phyloP scores from a whole-genome alignment of 2,797 vertebrate genomes.

The Steatocranus sp. region DNA sequence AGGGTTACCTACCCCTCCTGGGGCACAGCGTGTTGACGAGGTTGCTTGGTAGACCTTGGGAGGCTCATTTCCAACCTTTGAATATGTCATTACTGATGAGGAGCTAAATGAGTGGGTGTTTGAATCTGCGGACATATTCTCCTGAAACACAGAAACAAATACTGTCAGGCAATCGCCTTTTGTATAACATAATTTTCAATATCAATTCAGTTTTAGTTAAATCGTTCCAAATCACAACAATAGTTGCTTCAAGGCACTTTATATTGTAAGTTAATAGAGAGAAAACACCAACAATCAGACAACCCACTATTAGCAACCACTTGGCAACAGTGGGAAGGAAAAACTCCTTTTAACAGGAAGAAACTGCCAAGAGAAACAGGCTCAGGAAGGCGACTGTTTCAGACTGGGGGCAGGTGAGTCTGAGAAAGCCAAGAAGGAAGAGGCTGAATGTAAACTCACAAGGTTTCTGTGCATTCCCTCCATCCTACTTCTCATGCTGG shows the following conservation, averaged over 20 bases:
- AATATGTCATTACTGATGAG: constrained; percentile 91
- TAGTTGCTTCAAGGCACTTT: neutral
- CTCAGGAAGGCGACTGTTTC: neutral
- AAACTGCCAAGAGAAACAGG: neutral
- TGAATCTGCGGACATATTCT: constrained; percentile 72
- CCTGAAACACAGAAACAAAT: constrained; percentile 62
- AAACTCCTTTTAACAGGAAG: neutral
- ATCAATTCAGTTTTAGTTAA: neutral
- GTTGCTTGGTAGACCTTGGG: constrained; percentile 90
- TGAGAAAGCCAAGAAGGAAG: neutral
- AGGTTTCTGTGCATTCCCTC: constrained; percentile 80
- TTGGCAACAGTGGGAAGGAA: neutral
- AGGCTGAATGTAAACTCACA: constrained; percentile 71
- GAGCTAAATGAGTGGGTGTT: constrained; percentile 85
- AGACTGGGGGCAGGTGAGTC: neutral
- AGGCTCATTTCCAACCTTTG: constrained; percentile 85
- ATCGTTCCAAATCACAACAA: neutral
- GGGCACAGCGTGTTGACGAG: constrained; percentile 81
- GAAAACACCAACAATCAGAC: neutral
- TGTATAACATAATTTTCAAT: neutral
- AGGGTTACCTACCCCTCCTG: constrained; percentile 85
- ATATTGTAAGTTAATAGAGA: neutral
- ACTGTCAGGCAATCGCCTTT: neutral
- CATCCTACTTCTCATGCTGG: constrained; percentile 82
- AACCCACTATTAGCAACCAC: neutral